Conservation (phyloP, 2,113 vertebrate genomes). For the Ciconia maguari region DNA sequence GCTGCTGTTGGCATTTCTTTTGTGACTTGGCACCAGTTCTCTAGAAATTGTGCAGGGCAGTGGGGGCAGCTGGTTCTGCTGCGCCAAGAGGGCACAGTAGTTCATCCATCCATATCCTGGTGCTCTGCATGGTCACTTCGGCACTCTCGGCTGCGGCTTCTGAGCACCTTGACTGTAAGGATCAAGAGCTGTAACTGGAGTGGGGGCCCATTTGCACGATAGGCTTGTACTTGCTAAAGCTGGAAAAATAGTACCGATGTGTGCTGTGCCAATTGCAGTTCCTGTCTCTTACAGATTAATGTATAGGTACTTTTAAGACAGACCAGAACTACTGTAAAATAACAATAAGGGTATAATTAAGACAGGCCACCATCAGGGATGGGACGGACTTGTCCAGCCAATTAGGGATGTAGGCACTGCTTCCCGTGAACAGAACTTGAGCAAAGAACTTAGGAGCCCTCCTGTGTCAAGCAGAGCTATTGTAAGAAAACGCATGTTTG, state of each 20-base stretch:
- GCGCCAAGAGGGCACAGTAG: background rate
- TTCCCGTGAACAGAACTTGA: background rate
- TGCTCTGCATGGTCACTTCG: rapidly evolving
- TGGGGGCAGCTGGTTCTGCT: background rate
- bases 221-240: background rate
- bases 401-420: background rate
- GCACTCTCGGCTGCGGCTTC: background rate
- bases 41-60: too few species aligned
- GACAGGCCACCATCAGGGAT: background rate
- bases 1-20: background rate
- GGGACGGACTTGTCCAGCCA: background rate
- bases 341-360: background rate
- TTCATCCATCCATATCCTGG: background rate
- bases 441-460: background rate
- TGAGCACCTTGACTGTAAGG: background rate
- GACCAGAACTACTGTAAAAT: background rate
- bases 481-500: background rate
- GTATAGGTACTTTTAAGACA: background rate
- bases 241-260: background rate
- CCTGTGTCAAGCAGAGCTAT: background rate
- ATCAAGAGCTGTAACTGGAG: background rate
- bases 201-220: background rate
- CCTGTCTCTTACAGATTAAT: background rate
- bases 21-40: background rate
- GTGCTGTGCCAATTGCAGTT: background rate